These are phyloP conservation scores for Pseudachorutes palmiensis DNA, from an alignment of 1,140 invertebrate species.

Conservation along the genomic window DNA sequence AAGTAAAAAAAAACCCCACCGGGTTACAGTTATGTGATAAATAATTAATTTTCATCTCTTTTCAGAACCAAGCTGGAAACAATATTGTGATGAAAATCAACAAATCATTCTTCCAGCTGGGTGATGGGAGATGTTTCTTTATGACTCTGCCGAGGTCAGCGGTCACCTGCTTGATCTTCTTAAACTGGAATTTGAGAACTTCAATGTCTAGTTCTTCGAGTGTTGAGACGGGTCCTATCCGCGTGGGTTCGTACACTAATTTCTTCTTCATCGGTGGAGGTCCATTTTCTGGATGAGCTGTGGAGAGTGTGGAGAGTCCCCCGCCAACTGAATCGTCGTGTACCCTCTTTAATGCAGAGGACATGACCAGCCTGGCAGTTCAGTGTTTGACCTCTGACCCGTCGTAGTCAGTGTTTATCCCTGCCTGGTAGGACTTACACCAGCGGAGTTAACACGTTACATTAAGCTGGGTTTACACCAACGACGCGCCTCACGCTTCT, in stretches of 20 bases:
- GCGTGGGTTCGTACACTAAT: conserved; percentile 85
- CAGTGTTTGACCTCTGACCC: conserved; percentile 4
- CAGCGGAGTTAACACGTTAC: too few species aligned
- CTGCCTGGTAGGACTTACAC: too few species aligned
- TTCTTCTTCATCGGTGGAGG: conserved; percentile 55
- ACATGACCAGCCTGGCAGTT: conserved; percentile 13
- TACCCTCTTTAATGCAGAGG: conserved; percentile 9
- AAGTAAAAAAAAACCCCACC: conserved; percentile 16
- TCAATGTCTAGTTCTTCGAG: conserved; percentile 96
- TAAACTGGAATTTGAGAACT: conserved; percentile 93
- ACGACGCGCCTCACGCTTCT: too few species aligned
- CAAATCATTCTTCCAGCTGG: too few species aligned
- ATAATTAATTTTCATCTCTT: not conserved
- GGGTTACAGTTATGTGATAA: not conserved
- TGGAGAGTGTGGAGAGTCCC: not conserved
- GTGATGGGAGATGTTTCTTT: too few species aligned
- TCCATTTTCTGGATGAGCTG: conserved; percentile 19
- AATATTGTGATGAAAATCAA: too few species aligned
- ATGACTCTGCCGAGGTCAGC: not conserved
- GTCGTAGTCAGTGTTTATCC: too few species aligned
- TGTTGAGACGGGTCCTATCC: conserved; percentile 85
- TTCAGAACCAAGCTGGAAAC: not conserved
- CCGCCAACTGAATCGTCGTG: not conserved
- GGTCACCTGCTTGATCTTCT: conserved; percentile 80
- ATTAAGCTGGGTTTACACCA: too few species aligned